Base-by-base conservation (phyloP, 2,113 vertebrate species). In the Lanius ludovicianus region DNA sequence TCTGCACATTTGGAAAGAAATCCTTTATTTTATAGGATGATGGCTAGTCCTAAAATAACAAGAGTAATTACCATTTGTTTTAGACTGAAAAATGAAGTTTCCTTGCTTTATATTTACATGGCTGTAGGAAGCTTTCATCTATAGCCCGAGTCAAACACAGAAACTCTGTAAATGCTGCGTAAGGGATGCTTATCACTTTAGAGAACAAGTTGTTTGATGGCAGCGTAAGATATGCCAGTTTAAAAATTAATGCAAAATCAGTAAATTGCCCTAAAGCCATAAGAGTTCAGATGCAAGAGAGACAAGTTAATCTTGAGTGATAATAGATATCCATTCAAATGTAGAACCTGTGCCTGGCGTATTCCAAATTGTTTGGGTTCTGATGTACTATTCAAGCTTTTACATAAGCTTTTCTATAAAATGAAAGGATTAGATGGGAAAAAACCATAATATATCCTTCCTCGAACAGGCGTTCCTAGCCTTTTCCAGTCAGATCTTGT, bases 401-500 rank as follows among this genome's bases (percentile, higher is more conserved):
- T 62, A 15, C 13, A 4, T 52, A 37, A 85, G 13, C 14, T 57
- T 56, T 81, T 76, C 10, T 55, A 8, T 59, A 41, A 69, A 69
- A 65, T 10, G 7, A 25, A 69, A 68, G 33, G 74, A 33, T 4
- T 67, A 6, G 11, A 35, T 88, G 52, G 27, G 17, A 6, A 42
- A 39, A 83, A 37, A 2, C 15, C 11, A n/a, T 5, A 41, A 15
- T 25, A 25, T 18, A 37, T 24, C 2, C 3, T 2, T 2, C 1
- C 3, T 42, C 12, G 2, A 15, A 4, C 5, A 33, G 10, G 2
- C 24, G 16, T 76, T 90, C 23, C n/a, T 25, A 33, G 5, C 12
- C 9, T 64, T 73, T 90, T 85, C 31, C 25, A 46, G 28, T 31
- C 23, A 37, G 39, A 23, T 71, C 27, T 65, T 65, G 6, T 79